Percentiles rank a stretch among this genome's conserved stretches.
phyloP scores from a whole-genome alignment of 2,797 vertebrate genomes.

The Gadopsis marmoratus region DNA sequence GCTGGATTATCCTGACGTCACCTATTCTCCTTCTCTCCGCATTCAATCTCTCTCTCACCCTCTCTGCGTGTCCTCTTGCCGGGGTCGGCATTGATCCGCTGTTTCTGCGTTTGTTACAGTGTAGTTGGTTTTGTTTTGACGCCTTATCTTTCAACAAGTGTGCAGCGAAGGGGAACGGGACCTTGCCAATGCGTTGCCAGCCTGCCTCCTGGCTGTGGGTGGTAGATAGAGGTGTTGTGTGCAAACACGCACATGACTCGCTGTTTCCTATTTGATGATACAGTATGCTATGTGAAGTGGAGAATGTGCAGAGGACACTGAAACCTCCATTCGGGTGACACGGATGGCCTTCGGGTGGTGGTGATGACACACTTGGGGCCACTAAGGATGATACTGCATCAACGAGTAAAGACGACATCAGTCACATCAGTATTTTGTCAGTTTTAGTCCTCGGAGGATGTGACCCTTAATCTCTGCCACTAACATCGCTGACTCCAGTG shows the following conservation, averaged over 20 bases:
- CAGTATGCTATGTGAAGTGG: slow-evolving; percentile 20
- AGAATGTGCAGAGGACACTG: not conserved
- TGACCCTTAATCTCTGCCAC: slow-evolving; percentile 55
- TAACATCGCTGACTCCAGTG: slow-evolving; percentile 40
- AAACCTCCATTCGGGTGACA: not conserved
- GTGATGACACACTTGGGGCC: not conserved
- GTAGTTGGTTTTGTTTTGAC: slow-evolving; percentile 61
- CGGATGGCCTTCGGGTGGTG: slow-evolving; percentile 3
- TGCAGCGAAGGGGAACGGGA: slow-evolving; percentile 56
- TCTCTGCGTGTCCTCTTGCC: slow-evolving; percentile 14
- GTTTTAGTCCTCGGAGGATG: slow-evolving; percentile 32
- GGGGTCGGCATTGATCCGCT: slow-evolving; percentile 50
- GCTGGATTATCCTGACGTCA: slow-evolving; percentile 69
- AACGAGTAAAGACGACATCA: slow-evolving; percentile 31
- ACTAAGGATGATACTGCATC: not conserved
- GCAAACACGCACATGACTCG: slow-evolving; percentile 6
- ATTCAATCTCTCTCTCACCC: slow-evolving; percentile 26
- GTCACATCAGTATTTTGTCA: slow-evolving; percentile 33
- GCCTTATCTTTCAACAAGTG: slow-evolving; percentile 62
- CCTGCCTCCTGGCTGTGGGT: slow-evolving; percentile 56
- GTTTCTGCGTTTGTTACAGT: slow-evolving; percentile 47
- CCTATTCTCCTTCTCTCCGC: slow-evolving; percentile 41
- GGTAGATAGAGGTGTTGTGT: slow-evolving; percentile 60
- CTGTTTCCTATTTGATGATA: slow-evolving; percentile 39
- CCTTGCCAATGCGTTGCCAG: slow-evolving; percentile 58